Percentiles rank a stretch among this genome's conserved stretches.
Conservation (phyloP, 2,888 invertebrate species). For the Entomobrya multifasciata region DNA sequence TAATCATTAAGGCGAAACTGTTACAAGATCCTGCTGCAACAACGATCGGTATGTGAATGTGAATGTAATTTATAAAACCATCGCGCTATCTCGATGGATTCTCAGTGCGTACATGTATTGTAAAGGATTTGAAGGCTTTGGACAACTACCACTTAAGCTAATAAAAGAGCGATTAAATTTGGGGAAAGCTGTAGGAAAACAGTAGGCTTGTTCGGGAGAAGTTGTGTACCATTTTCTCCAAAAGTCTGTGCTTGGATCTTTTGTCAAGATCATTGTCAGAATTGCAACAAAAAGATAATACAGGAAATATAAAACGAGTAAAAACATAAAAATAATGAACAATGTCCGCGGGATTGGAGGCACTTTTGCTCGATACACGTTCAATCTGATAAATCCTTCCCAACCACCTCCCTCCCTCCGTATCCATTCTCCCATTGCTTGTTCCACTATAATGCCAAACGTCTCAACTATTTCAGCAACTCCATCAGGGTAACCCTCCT, state of each 20-base stretch:
- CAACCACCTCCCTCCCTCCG: slow-evolving; percentile 76
- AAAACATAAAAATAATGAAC: slow-evolving; percentile 69
- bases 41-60: too few relatives aligned
- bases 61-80: slow-evolving; percentile 45
- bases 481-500: slow-evolving; percentile 77
- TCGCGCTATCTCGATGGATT: slow-evolving; percentile 37
- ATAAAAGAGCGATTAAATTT: slow-evolving; percentile 23
- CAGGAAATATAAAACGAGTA: slow-evolving; percentile 52
- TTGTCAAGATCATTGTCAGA: slow-evolving; percentile 47
- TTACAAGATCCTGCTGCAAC: too few relatives aligned
- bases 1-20: too few relatives aligned
- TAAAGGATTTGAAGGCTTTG: slow-evolving; percentile 44
- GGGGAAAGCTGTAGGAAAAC: slow-evolving; percentile 23
- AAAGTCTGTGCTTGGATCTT: slow-evolving; percentile 53
- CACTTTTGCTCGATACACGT: slow-evolving; percentile 74
- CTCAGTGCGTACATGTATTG: slow-evolving; percentile 52
- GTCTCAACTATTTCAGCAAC: slow-evolving; percentile 78
- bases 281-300: slow-evolving; percentile 49
- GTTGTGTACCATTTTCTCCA: slow-evolving; percentile 69
- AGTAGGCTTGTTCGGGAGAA: slow-evolving; percentile 56
- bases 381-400: slow-evolving; percentile 77
- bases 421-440: slow-evolving; percentile 79
- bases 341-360: slow-evolving; percentile 77
- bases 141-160: slow-evolving; percentile 39
- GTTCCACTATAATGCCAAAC: slow-evolving; percentile 78